Base-by-base conservation (phyloP, 2,888 invertebrate species). In the Volucella inanis region DNA sequence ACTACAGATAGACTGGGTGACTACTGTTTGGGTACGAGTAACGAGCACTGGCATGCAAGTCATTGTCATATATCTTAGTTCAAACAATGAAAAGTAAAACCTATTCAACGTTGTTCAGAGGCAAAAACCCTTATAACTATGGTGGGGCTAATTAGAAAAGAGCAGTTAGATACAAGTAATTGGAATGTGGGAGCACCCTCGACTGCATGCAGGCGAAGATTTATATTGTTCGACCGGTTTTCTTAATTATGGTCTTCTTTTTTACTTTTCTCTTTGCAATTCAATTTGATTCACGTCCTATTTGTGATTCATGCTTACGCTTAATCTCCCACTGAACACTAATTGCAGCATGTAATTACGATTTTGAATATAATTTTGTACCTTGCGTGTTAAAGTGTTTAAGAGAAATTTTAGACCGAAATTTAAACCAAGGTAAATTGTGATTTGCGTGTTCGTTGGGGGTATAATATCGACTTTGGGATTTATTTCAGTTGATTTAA, bases 61-160 rank as follows among this genome's bases (percentile, higher is more conserved):
- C 39, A 41, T 52, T 54, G 59, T 71, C 41, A 22, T 55, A 49
- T 49, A 3, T 14, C 49, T 22, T 52, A 70, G 57, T 15, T 4
- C 41, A 78, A 14, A 78, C 74, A 83, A 70, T 57, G 50, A 49
- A 68, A 70, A 70, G 70, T 45, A 61, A 70, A 59, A 64, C 12
- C 65, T 68, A 77, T 82, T 77, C 77, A 64, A 22, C 39, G 22
- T n/a, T 49, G 49, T 18, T n/a, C 10, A n/a, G 0, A 38, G 15
- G 64, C 49, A 61, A 62, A 43, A 55, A 43, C 14, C 39, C 49
- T 54, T 22, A 67, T 31, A 64, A 62, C 18, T 57, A 57, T 61
- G 31, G 31, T 15, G 55, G 43, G 41, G 43, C 79, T 79, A 75
- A 84, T 75, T 79, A 84, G 59, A 79, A 70, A 70, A 49, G 64